phyloP scores from a whole-genome alignment of 2,797 vertebrate species.

The Crenuchus spilurus region DNA sequence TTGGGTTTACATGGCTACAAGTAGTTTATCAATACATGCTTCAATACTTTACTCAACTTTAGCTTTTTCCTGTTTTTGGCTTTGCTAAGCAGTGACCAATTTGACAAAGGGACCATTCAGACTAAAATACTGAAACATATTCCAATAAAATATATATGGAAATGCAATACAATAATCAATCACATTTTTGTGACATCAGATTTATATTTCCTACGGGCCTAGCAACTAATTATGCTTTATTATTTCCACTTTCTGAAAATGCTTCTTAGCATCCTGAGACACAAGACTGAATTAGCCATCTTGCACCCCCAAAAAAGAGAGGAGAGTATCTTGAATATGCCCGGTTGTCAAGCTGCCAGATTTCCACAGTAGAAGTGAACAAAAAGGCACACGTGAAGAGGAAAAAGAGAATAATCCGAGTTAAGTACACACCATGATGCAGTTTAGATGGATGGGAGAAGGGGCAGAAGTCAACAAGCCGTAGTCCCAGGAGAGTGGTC shows the following conservation, averaged over 20 bases:
- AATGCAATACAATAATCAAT: too few species aligned
- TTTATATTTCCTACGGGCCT: not conserved
- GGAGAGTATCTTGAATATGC: constrained; percentile 27
- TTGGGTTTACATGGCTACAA: constrained; percentile 10
- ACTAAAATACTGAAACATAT: too few species aligned
- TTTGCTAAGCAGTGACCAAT: too few species aligned
- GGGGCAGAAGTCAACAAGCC: constrained; percentile 77
- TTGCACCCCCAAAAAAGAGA: not conserved
- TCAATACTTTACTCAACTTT: not conserved
- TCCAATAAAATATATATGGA: too few species aligned
- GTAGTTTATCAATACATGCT: not conserved
- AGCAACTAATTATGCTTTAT: not conserved
- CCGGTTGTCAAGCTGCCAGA: not conserved
- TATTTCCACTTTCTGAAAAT: not conserved
- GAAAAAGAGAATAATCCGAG: constrained; percentile 66
- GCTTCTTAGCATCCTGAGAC: not conserved
- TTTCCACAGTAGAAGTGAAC: constrained; percentile 44
- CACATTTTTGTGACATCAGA: not conserved
- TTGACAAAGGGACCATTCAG: too few species aligned
- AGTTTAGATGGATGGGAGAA: constrained; percentile 76
- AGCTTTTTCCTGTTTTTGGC: too few species aligned
- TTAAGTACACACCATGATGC: constrained; percentile 93
- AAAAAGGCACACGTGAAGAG: constrained; percentile 59
- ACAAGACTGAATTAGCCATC: not conserved
- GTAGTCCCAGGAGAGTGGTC: constrained; percentile 86